Conservation (phyloP, 2,888 invertebrate species). For the Aphidoletes aphidimyza region DNA sequence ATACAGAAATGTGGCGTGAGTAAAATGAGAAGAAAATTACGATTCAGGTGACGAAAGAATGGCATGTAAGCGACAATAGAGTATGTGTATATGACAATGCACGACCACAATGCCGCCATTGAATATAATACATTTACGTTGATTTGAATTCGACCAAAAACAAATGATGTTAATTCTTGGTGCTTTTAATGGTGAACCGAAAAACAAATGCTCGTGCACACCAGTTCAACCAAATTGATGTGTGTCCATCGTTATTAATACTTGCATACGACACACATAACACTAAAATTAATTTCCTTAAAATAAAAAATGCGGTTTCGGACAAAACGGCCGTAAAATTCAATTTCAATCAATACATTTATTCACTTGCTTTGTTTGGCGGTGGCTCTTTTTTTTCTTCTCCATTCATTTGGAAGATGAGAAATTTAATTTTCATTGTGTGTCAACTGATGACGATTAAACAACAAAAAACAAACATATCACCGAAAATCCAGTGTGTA, state of each 20-base stretch:
- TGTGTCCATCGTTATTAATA: neutral
- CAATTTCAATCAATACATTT: neutral
- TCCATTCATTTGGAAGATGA: neutral
- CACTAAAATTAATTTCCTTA: neutral
- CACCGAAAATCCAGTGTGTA: no score
- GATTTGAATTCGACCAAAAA: neutral
- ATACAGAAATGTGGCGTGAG: neutral
- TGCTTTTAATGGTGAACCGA: no score
- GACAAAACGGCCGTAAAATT: neutral
- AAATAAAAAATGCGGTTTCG: neutral
- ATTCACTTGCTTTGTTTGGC: neutral
- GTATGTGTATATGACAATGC: neutral
- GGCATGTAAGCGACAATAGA: neutral
- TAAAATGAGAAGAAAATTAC: constrained; percentile 26
- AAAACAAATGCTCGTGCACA: constrained; percentile 16
- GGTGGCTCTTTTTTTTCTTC: no score
- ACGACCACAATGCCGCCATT: no score
- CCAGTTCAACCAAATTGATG: neutral
- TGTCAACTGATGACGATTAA: no score
- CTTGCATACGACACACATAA: neutral
- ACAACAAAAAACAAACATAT: no score
- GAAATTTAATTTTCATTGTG: neutral
- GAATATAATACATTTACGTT: constrained; percentile 29
- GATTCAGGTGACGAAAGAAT: neutral
- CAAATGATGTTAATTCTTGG: constrained; percentile 44